Base-by-base conservation (phyloP, 2,888 invertebrate species). In the Tachina grossa region DNA sequence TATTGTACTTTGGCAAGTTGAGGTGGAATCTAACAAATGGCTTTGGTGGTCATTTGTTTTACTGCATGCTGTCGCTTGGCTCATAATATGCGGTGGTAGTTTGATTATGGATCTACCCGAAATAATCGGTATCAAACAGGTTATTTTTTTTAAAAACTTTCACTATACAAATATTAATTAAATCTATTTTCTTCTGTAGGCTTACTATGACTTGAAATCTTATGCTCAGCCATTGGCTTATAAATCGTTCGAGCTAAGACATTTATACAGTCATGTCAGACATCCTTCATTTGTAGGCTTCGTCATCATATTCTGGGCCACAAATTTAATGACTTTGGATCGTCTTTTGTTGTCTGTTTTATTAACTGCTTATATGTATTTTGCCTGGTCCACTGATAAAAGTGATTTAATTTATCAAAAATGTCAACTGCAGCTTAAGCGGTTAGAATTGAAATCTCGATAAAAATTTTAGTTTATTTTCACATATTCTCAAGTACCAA, bases 221-320 rank as follows among this genome's bases (percentile, higher is more conserved):
- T 92, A 93, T 83, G 93, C 93, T 10, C 92, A 93, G 53, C 94
- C 95, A 0, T 92, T 93, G 83, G 88, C 90, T 1, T 93, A 93
- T 84, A 95, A 95, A 90, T 94, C 95, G 0, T 88, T 87, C 16
- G 93, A 94, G 81, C 89, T 95, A 69, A 93, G 93, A 68, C 92
- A 93, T 87, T 92, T 95, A 41, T 94, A 94, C 85, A 88, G 92
- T 0, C 95, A 95, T 87, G 94, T 95, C 90, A 93, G 95, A 59
- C 95, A 95, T 92, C 95, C 95, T 1, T 95, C 95, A 81, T 95
- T 95, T 87, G 91, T 93, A 55, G 94, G 94, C 9, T 93, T 95
- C 78, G 89, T 93, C 1, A 88, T 94, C 1, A 93, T 95, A 82
- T 92, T 95, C 51, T 95, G 95, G 94, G 90, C 93, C 65, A 93